Evolutionary conservation across 2,113 vertebrate species (phyloP).

Genomic region (Lonchura striata): DNA sequence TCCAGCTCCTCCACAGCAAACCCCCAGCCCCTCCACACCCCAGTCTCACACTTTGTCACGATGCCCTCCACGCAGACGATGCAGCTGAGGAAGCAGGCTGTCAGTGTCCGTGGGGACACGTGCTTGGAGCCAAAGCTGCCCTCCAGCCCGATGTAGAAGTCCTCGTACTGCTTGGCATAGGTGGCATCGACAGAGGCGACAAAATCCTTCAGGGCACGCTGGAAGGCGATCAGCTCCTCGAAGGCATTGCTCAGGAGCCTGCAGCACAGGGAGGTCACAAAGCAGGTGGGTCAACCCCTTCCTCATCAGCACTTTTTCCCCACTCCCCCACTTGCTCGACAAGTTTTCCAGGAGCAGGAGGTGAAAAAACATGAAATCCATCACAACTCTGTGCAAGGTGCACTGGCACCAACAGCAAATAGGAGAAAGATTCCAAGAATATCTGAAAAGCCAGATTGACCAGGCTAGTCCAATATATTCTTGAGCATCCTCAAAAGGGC

Average conservation of each 20-base stretch:
- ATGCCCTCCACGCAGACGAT: slow-evolving; percentile 97
- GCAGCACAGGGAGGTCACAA: neutral
- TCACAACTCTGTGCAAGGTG: neutral
- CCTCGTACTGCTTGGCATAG: slow-evolving; percentile 94
- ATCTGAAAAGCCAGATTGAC: neutral
- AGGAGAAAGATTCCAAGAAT: neutral
- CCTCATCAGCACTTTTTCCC: neutral
- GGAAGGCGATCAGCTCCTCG: slow-evolving; percentile 90
- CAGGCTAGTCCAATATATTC: neutral
- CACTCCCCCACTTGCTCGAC: fast-evolving
- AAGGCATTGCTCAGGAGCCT: slow-evolving; percentile 91
- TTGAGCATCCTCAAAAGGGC: neutral
- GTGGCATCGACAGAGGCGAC: slow-evolving; percentile 90
- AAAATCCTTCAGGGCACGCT: slow-evolving; percentile 89
- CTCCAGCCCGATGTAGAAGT: slow-evolving; percentile 92
- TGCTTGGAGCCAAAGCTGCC: slow-evolving; percentile 96
- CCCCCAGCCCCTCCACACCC: neutral
- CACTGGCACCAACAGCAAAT: neutral
- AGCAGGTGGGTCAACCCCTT: fast-evolving
- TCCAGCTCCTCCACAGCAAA: neutral
- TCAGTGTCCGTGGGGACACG: slow-evolving; percentile 89
- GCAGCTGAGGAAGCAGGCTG: slow-evolving; percentile 88
- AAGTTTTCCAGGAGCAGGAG: neutral
- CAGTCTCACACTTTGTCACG: slow-evolving; percentile 90
- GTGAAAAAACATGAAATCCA: neutral